Base-by-base conservation (phyloP, 2,113 vertebrate genomes). In the Bos javanicus region DNA sequence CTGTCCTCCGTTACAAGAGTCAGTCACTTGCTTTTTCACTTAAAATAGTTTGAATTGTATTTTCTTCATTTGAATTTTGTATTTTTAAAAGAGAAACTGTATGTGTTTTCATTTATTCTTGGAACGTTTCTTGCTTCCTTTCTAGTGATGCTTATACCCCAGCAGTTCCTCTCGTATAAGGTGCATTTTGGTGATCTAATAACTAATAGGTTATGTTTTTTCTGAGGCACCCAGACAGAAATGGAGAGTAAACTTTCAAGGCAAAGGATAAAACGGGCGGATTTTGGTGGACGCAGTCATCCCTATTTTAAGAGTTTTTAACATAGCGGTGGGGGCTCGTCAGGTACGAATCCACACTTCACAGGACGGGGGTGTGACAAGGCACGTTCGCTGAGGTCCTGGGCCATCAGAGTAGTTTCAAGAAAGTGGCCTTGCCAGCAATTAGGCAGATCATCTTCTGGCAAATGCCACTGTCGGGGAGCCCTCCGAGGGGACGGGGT, bases 11-110 rank as follows among this genome's bases (percentile, higher is more conserved):
- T 52, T 62, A 33, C 14, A 21, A 84, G n/a, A 87, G 50, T 2
- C 19, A 71, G 46, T 43, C 52, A 48, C 87, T 94, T 90, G 50
- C n/a, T 94, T 21, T 64, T 95, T 76, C 50, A n/a, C 39, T 48
- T 82, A 76, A 91, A 93, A 78, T 90, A 28, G 6, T 93, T 83
- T 21, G 71, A 86, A 56, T 3, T 7, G 26, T 17, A 62, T 48
- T 86, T 94, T 90, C 57, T 76, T 82, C 82, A 13, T 91, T 87
- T 95, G 21, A 54, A 89, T 36, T 89, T 91, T 64, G 60, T 91
- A 33, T 50, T 89, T 85, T 78, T 64, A 33, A n/a, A 74, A 95
- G 43, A 52, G 26, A 94, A 43, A 25, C 21, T 19, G 4, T 25
- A 26, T 36, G 59, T 25, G 6, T 50, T 80, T 91, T 86, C 25